Evolutionary conservation across 2,797 vertebrate genomes (phyloP).

Genomic region (Pseudochromis fuscus): DNA sequence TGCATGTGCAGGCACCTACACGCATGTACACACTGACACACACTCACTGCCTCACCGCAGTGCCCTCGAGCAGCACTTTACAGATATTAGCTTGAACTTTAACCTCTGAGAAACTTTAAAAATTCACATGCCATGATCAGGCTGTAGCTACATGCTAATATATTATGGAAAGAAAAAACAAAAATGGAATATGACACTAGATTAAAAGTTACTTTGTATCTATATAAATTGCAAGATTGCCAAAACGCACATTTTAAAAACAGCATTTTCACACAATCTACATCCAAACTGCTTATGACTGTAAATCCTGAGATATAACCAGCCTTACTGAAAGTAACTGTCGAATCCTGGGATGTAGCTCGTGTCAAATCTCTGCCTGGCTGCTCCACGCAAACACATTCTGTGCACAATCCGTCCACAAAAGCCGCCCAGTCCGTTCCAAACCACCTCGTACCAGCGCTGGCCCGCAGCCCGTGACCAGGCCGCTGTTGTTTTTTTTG

Average conservation of each 20-base stretch:
- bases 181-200: neutral
- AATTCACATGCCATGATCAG: neutral
- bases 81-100: slow-evolving; percentile 10
- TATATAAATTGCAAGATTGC: neutral
- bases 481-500: slow-evolving; percentile 32
- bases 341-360: slow-evolving; percentile 40
- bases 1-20: slow-evolving; percentile 25
- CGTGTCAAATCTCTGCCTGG: slow-evolving; percentile 56
- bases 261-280: neutral
- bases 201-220: too few relatives aligned
- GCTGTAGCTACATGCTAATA: neutral
- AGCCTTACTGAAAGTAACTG: slow-evolving; percentile 50
- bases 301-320: slow-evolving; percentile 25
- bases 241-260: slow-evolving; percentile 1
- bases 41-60: slow-evolving; percentile 9
- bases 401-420: slow-evolving; percentile 14
- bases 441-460: slow-evolving; percentile 9
- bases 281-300: slow-evolving; percentile 6
- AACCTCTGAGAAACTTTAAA: slow-evolving; percentile 22
- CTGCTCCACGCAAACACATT: slow-evolving; percentile 52
- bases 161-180: too few relatives aligned
- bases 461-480: slow-evolving; percentile 10
- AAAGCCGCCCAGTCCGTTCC: slow-evolving; percentile 27
- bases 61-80: slow-evolving; percentile 5
- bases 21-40: slow-evolving; percentile 25